These are phyloP conservation scores for Burhinus oedicnemus DNA, from an alignment of 2,113 vertebrate genomes.

Conservation along the genomic window DNA sequence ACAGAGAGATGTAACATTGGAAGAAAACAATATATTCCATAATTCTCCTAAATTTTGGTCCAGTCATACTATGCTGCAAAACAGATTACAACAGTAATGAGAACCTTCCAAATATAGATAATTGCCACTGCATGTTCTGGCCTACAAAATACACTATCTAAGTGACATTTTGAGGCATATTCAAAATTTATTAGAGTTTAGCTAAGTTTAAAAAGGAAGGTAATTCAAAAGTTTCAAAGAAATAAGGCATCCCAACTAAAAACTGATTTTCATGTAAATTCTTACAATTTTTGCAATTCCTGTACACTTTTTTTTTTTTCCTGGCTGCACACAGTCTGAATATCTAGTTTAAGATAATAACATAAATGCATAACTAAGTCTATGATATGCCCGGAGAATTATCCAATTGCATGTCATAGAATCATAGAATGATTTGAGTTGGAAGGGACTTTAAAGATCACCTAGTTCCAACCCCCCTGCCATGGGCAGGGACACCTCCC, in stretches of 20 bases:
- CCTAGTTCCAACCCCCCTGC: too few species aligned
- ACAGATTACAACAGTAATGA: neutral
- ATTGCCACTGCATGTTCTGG: neutral
- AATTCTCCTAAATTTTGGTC: conserved; percentile 15
- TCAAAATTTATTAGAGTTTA: neutral
- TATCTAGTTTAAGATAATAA: neutral
- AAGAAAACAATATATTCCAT: conserved; percentile 27
- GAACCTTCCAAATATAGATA: neutral
- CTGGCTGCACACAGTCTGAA: neutral
- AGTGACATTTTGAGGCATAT: neutral
- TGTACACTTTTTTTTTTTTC: neutral
- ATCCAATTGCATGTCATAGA: neutral
- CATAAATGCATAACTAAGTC: neutral
- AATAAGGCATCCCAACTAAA: neutral
- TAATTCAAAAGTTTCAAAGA: neutral
- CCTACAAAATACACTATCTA: neutral
- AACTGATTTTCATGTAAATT: neutral
- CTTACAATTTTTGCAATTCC: neutral
- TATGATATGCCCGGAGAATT: neutral
- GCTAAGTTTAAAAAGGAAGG: neutral
- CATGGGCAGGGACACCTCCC: neutral
- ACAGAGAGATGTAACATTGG: neutral
- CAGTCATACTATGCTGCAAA: neutral
- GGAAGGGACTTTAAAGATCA: too few species aligned
- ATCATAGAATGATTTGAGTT: too few species aligned